A percentile compares a stretch with the other conserved stretches of the same genome.
Evolutionary conservation across 2,797 vertebrate genomes (phyloP).

Genomic region (Pseudomugil gertrudae): DNA sequence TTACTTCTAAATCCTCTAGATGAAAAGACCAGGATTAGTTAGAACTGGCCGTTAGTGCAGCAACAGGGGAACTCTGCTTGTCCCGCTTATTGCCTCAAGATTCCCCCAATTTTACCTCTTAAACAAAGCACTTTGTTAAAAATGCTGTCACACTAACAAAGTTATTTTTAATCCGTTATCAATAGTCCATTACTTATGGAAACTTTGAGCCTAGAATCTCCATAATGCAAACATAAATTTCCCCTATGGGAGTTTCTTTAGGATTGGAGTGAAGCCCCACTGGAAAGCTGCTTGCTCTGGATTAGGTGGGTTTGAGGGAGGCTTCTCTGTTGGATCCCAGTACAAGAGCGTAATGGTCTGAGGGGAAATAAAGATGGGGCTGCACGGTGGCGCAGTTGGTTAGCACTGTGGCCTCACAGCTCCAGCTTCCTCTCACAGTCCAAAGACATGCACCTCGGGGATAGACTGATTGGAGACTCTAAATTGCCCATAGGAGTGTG

Average conservation of each 20-base stretch:
- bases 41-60: conserved; percentile 40
- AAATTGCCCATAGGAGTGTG: too few relatives aligned
- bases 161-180: conserved; percentile 31
- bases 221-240: conserved; percentile 49
- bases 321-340: conserved; percentile 28
- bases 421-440: too few relatives aligned
- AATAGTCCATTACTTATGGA: conserved; percentile 23
- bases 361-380: too few relatives aligned
- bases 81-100: conserved; percentile 10
- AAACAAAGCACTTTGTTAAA: conserved; percentile 8
- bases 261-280: conserved; percentile 42
- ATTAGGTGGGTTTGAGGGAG: conserved; percentile 56
- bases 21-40: conserved; percentile 1
- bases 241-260: conserved; percentile 44
- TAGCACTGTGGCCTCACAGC: too few relatives aligned
- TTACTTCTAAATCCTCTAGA: conserved; percentile 1
- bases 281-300: conserved; percentile 51
- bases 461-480: too few relatives aligned
- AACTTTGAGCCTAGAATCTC: conserved; percentile 37
- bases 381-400: too few relatives aligned
- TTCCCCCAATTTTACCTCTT: conserved; percentile 19
- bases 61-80: conserved; percentile 32
- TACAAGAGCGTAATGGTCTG: conserved; percentile 69
- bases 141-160: conserved; percentile 38
- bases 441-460: too few relatives aligned